Percentiles rank a stretch among this genome's conserved stretches.
Evolutionary conservation across 1,140 invertebrate species (phyloP).

Genomic region (Ceratina australensis): DNA sequence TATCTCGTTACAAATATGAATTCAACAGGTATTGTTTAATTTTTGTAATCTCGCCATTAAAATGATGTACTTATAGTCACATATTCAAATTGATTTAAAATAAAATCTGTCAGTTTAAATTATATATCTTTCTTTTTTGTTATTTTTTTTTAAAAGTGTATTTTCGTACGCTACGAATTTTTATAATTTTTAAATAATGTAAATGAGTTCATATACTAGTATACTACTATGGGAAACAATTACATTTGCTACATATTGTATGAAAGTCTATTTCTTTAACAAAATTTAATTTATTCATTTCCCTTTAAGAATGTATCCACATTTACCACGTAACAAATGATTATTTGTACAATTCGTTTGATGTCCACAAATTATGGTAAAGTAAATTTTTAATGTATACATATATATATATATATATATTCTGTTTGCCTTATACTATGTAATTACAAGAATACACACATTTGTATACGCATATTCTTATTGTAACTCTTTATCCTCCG

Average conservation of each 20-base stretch:
- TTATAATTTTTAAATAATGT: conserved; percentile 19
- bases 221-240: background rate
- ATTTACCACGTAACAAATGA: background rate
- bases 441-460: conserved; percentile 39
- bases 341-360: conserved; percentile 27
- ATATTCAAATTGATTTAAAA: conserved; percentile 5
- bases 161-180: background rate
- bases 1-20: conserved; percentile 6
- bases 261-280: conserved; percentile 1
- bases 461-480: conserved; percentile 38
- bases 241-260: background rate
- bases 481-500: conserved; percentile 47
- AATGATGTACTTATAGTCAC: background rate
- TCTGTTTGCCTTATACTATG: conserved; percentile 18
- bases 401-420: conserved; percentile 4
- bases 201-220: background rate
- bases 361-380: conserved; percentile 31
- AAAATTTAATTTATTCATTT: conserved; percentile 10
- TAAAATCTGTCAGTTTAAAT: background rate
- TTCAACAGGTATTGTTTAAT: conserved; percentile 9
- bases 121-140: conserved; percentile 1
- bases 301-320: background rate
- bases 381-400: background rate
- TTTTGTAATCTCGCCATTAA: background rate
- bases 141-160: background rate